Percentiles rank a stretch among this genome's conserved stretches.
Conservation (phyloP, 2,888 invertebrate genomes). For the Oxytorus armatus region DNA sequence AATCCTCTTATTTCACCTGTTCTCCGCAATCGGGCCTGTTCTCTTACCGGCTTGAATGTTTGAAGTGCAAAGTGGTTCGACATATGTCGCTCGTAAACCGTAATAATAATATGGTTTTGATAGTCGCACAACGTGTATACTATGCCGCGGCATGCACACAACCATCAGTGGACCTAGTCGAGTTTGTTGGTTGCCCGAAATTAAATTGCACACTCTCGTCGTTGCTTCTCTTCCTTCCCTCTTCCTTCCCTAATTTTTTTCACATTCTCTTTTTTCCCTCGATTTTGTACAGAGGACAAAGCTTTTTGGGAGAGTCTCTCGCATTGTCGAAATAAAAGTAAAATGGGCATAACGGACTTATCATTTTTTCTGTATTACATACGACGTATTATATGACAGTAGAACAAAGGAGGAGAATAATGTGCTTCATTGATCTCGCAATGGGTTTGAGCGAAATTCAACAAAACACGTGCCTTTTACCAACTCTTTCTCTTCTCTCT, state of each 20-base stretch:
- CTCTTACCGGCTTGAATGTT: slow-evolving; percentile 46
- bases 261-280: slow-evolving; percentile 49
- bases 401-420: slow-evolving; percentile 47
- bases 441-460: slow-evolving; percentile 27
- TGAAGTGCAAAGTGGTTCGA: slow-evolving; percentile 65
- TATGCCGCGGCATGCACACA: slow-evolving; percentile 15
- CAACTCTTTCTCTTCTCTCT: background rate
- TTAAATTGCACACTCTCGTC: slow-evolving; percentile 59
- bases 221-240: slow-evolving; percentile 17
- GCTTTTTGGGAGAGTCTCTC: slow-evolving; percentile 5
- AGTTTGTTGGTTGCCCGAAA: slow-evolving; percentile 52
- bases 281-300: slow-evolving; percentile 28
- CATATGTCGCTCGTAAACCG: slow-evolving; percentile 65
- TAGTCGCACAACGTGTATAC: slow-evolving; percentile 40
- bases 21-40: slow-evolving; percentile 8
- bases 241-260: slow-evolving; percentile 43
- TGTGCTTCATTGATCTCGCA: slow-evolving; percentile 41
- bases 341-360: slow-evolving; percentile 20
- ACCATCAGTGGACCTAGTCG: slow-evolving; percentile 7
- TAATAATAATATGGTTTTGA: slow-evolving; percentile 65
- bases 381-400: slow-evolving; percentile 6
- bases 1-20: slow-evolving; percentile 28
- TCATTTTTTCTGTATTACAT: slow-evolving; percentile 30
- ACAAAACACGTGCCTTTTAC: slow-evolving; percentile 2
- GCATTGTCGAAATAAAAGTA: slow-evolving; percentile 41